These are phyloP conservation scores for Plebejus argus DNA, from an alignment of 2,888 invertebrate species.

Conservation along the genomic window DNA sequence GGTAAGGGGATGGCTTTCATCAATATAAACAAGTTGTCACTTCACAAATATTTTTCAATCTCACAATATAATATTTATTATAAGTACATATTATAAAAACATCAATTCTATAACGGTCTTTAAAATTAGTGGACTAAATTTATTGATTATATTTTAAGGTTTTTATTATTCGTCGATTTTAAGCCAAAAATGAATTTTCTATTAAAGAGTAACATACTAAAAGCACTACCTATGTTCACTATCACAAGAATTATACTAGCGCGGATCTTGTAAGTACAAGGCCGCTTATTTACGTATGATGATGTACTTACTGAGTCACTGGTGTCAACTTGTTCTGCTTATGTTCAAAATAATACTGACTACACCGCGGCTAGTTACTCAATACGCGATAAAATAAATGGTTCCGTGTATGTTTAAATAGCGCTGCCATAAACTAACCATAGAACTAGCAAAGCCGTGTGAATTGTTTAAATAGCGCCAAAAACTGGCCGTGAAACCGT, in stretches of 20 bases:
- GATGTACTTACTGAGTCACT: conserved; percentile 39
- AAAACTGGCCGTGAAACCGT: too few relatives aligned
- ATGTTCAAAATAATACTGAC: conserved; percentile 43
- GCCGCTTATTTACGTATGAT: conserved; percentile 25
- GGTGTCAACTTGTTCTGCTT: conserved; percentile 41
- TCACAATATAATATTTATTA: too few relatives aligned
- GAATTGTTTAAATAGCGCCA: too few relatives aligned
- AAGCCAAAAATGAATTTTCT: background rate
- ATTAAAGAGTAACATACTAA: background rate
- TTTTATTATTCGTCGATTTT: too few relatives aligned
- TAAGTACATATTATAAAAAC: too few relatives aligned
- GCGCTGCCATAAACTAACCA: background rate
- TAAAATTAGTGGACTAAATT: too few relatives aligned
- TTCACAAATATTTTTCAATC: too few relatives aligned
- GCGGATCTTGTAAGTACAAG: conserved; percentile 23
- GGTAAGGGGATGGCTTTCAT: too few relatives aligned
- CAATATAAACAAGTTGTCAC: too few relatives aligned
- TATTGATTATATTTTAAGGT: too few relatives aligned
- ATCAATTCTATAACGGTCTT: background rate
- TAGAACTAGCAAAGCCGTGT: background rate
- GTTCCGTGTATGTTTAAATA: background rate
- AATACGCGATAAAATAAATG: background rate
- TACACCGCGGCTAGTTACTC: background rate
- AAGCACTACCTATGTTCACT: conserved; percentile 2
- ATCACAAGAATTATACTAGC: background rate